Percentiles rank a stretch among this genome's conserved stretches.
Evolutionary conservation across 2,113 vertebrate species (phyloP).

Genomic region (Tetrax tetrax): DNA sequence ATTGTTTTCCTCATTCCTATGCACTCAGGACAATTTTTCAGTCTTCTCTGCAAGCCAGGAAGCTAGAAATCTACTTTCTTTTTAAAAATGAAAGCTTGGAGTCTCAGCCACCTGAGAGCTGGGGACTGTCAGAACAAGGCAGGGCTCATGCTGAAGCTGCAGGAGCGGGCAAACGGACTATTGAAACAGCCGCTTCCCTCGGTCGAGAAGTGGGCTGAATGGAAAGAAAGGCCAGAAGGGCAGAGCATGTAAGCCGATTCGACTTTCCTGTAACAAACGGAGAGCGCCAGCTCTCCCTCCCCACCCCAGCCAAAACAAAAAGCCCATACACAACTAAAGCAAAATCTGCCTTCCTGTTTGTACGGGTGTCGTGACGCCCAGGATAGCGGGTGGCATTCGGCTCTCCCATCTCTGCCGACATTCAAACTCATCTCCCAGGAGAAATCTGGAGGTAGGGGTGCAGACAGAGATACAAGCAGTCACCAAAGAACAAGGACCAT

Average conservation of each 20-base stretch:
- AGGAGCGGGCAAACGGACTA: neutral
- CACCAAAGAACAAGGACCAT: fast-evolving
- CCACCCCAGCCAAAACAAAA: neutral
- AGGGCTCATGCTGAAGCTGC: neutral
- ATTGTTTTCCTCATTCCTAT: neutral
- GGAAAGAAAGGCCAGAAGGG: constrained; percentile 44
- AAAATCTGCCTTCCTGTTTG: constrained; percentile 14
- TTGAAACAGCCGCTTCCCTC: neutral
- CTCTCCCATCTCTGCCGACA: neutral
- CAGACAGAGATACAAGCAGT: fast-evolving
- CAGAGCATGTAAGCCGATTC: neutral
- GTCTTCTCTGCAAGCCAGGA: neutral
- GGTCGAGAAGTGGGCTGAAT: neutral
- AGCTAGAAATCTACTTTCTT: neutral
- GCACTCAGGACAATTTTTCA: neutral
- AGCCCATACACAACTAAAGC: neutral
- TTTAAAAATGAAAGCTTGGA: neutral
- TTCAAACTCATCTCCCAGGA: neutral
- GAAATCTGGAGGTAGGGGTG: neutral
- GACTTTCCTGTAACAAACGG: neutral
- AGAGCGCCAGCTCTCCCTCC: neutral
- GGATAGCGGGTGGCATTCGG: neutral
- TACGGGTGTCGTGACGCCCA: neutral
- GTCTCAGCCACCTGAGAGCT: neutral
- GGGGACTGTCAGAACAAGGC: neutral